A percentile compares a stretch with the other conserved stretches of the same genome.
These are phyloP conservation scores for Sebastes minor DNA, from an alignment of 2,797 vertebrate genomes.

Conservation along the genomic window DNA sequence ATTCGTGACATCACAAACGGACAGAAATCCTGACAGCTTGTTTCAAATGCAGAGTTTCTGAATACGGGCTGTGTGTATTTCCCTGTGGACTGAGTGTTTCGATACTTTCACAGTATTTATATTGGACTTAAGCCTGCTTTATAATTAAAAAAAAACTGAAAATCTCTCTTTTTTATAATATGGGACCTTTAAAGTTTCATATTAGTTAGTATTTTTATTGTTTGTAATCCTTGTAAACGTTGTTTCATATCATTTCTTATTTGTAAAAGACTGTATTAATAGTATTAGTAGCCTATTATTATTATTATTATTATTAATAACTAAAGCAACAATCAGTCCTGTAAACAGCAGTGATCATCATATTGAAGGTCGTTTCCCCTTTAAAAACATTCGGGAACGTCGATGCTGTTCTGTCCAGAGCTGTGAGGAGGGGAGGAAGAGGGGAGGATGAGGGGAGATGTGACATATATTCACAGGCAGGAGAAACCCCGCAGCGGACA, in stretches of 20 bases:
- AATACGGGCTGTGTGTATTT: no score
- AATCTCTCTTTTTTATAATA: no score
- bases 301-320: neutral
- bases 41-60: no score
- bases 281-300: neutral
- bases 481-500: neutral
- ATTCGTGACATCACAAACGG: no score
- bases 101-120: no score
- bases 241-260: neutral
- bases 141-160: no score
- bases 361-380: slow-evolving; percentile 33
- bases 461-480: slow-evolving; percentile 4
- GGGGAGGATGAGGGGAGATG: neutral
- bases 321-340: neutral
- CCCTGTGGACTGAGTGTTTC: no score
- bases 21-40: no score
- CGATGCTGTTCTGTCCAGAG: slow-evolving; percentile 18
- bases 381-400: slow-evolving; percentile 17
- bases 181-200: neutral
- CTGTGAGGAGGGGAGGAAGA: neutral
- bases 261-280: neutral
- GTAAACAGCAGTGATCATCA: neutral
- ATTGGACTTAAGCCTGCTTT: no score
- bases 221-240: neutral
- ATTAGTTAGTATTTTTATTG: neutral